Evolutionary conservation across 37 sponge, comb jelly and placozoan genomes (phyloP), one percentile per base, ranked within the genome.

Genomic region (Eunapius fragilis): DNA sequence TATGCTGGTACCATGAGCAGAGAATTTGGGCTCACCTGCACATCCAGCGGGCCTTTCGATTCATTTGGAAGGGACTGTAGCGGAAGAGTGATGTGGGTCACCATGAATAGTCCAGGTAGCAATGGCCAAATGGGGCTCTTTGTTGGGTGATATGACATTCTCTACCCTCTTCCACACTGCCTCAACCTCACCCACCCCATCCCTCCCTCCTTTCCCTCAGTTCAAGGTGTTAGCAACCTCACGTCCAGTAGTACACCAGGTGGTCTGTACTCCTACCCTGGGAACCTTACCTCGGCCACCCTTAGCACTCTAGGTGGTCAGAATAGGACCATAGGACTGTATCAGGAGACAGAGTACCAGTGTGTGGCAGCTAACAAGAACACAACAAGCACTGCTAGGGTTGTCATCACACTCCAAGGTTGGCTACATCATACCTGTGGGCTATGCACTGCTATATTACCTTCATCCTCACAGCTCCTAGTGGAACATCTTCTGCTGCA

Each of bases 301-400:
- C 13, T 76, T 0, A 37, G 76, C 6, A 76, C 76, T 9, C 12
- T 35, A 11, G 10, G 38, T 31, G 76, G 22, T 11, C 31, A 2
- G 9, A 37, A 75, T 72, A 78, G 37, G 36, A 75, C 80, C 23
- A 58, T 86, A 67, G 87, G 87, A 23, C 47, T 73, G 26, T 25
- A 30, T 24, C 19, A 17, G 45, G 71, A 31, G 9, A 71, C 80
- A 11, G 32, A 19, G 3, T 86, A 86, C 38, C 23, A 73, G 34
- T 86, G 87, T 50, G 27, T 86, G 37, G 87, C 87, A n/a, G 13
- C 32, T 25, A 76, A 31, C 13, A 33, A 72, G 73, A 72, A 33
- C 31, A 33, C 30, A n/a, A 33, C 31, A 0, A 72, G 73, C 73
- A n/a, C 73, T 17, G 30, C 30, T 25, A 76, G 6, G 1, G 76